These are phyloP conservation scores for Himalopsyche tibetana DNA, from an alignment of 2,888 invertebrate genomes.

Conservation along the genomic window DNA sequence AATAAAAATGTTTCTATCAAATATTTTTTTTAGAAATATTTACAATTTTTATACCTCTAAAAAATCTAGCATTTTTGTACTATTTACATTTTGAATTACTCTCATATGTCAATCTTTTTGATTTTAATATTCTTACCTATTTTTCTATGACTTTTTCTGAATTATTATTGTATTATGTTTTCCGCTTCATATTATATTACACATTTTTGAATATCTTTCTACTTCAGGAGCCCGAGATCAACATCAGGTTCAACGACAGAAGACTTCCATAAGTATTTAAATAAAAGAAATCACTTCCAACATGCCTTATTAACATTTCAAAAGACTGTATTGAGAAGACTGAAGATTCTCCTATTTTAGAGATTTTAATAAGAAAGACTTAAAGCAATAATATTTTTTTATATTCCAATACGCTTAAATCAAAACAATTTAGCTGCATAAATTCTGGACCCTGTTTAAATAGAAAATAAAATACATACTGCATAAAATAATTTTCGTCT, in stretches of 20 bases:
- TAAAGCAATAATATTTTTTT: background rate
- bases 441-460: background rate
- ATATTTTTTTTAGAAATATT: too few relatives aligned
- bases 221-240: background rate
- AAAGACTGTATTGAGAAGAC: constrained; percentile 20
- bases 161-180: too few relatives aligned
- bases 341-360: constrained; percentile 5
- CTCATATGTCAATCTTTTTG: too few relatives aligned
- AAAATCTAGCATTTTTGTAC: too few relatives aligned
- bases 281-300: background rate
- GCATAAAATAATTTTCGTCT: background rate
- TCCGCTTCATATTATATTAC: too few relatives aligned
- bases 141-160: too few relatives aligned
- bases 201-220: background rate
- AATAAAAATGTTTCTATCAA: too few relatives aligned
- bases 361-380: background rate
- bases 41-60: too few relatives aligned
- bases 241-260: constrained; percentile 48
- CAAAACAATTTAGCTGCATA: too few relatives aligned
- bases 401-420: background rate
- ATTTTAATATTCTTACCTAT: too few relatives aligned
- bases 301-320: constrained; percentile 11
- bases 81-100: too few relatives aligned
- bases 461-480: background rate
- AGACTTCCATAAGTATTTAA: constrained; percentile 45